Conservation (phyloP, 2,888 invertebrate genomes). For the Xanthostigma xanthostigma region DNA sequence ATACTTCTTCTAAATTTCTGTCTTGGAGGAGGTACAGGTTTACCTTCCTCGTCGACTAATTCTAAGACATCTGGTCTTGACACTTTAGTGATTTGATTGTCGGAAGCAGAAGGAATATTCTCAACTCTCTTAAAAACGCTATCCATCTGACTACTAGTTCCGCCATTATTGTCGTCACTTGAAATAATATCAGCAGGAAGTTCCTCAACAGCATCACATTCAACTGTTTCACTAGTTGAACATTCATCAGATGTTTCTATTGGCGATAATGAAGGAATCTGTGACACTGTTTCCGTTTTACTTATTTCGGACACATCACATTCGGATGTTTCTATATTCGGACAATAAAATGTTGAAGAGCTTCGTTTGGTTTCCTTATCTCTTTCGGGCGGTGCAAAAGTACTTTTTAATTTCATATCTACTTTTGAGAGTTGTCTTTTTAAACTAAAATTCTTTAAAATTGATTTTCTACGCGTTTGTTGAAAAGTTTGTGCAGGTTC, state of each 20-base stretch:
- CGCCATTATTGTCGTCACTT: too few species aligned
- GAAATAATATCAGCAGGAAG: not conserved
- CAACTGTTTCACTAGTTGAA: constrained; percentile 6
- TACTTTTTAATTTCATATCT: constrained; percentile 57
- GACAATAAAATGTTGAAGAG: constrained; percentile 31
- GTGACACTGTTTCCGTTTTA: too few species aligned
- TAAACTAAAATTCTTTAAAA: constrained; percentile 63
- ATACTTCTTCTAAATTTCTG: constrained; percentile 30
- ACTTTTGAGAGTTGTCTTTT: constrained; percentile 71
- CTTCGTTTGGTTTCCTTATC: not conserved
- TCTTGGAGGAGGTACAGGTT: constrained; percentile 40
- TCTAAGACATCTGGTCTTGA: constrained; percentile 50
- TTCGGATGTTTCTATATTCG: constrained; percentile 20
- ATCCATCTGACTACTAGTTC: too few species aligned
- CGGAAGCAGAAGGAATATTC: not conserved
- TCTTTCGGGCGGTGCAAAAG: constrained; percentile 36
- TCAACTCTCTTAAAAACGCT: not conserved
- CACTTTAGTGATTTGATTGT: constrained; percentile 11
- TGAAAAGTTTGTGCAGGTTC: not conserved
- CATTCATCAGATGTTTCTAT: constrained; percentile 17
- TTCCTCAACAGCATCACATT: constrained; percentile 3
- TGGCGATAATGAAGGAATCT: constrained; percentile 17
- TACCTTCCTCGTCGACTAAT: constrained; percentile 34
- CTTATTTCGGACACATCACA: too few species aligned
- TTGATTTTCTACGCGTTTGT: constrained; percentile 43